phyloP scores from a whole-genome alignment of 2,113 vertebrate genomes.

The Excalfactoria chinensis region DNA sequence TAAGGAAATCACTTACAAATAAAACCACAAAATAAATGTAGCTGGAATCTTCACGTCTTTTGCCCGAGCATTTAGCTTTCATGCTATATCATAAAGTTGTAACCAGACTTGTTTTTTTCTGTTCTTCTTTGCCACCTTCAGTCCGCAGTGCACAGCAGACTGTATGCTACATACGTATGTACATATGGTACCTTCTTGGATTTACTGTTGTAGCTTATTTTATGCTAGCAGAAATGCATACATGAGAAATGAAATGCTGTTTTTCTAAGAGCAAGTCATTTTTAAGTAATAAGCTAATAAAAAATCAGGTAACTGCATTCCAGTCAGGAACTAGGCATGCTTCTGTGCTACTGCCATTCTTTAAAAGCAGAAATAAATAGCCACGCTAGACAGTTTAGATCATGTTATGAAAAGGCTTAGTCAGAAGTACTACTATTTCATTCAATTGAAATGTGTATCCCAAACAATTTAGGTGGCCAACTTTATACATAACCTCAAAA shows the following conservation, averaged over 20 bases:
- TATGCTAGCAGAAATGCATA: conserved; percentile 70
- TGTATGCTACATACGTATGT: not conserved
- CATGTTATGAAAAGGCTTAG: not conserved
- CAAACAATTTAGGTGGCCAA: not conserved
- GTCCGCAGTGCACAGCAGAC: conserved; percentile 44
- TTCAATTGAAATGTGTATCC: not conserved
- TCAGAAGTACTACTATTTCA: not conserved
- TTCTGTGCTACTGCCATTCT: not conserved
- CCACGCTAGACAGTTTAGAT: not conserved
- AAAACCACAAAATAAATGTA: not conserved
- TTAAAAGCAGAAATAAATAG: not conserved
- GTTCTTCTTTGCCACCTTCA: not conserved
- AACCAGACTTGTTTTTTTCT: not conserved
- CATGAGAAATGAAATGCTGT: conserved; percentile 70
- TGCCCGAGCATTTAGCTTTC: not conserved
- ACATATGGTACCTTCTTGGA: not conserved
- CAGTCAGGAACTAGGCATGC: not conserved
- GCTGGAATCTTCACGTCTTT: not conserved
- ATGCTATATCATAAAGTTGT: not conserved
- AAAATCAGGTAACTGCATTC: not conserved
- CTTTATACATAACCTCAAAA: not conserved
- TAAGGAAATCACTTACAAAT: not conserved
- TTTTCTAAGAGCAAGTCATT: conserved; percentile 8
- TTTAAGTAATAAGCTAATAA: not conserved
- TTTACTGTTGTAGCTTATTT: conserved; percentile 13